phyloP scores from a whole-genome alignment of 2,113 vertebrate species.

The Asarcornis scutulata region DNA sequence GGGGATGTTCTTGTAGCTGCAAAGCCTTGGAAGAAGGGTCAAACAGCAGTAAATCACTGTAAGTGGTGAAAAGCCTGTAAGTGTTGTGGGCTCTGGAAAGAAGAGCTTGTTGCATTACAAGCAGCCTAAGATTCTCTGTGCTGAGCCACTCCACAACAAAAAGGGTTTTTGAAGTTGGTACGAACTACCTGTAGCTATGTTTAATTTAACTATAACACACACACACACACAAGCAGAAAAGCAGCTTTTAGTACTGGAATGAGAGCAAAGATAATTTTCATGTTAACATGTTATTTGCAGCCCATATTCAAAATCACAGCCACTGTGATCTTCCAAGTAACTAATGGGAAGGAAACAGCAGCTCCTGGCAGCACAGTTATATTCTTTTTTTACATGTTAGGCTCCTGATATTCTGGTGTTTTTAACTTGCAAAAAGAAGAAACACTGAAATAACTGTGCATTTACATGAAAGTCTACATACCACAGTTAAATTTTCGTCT shows the following conservation, averaged over 20 bases:
- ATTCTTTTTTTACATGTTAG: background rate
- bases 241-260: background rate
- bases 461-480: background rate
- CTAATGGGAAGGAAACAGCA: background rate
- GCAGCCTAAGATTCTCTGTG: background rate
- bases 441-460: background rate
- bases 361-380: background rate
- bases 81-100: slow-evolving; percentile 7
- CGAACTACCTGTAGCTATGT: background rate
- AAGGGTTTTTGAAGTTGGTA: background rate
- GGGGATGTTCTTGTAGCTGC: background rate
- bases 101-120: slow-evolving; percentile 20
- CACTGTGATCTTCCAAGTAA: background rate
- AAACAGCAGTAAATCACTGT: background rate
- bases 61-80: slow-evolving; percentile 33
- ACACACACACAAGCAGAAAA: background rate
- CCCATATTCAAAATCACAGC: background rate
- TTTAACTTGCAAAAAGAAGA: background rate
- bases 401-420: background rate
- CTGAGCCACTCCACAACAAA: background rate
- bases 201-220: background rate
- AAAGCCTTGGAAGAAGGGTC: background rate
- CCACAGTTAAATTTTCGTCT: background rate
- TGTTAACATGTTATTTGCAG: background rate
- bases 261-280: background rate